These are phyloP conservation scores for Ictinia mississippiensis DNA, from an alignment of 2,797 vertebrate species.

Conservation along the genomic window DNA sequence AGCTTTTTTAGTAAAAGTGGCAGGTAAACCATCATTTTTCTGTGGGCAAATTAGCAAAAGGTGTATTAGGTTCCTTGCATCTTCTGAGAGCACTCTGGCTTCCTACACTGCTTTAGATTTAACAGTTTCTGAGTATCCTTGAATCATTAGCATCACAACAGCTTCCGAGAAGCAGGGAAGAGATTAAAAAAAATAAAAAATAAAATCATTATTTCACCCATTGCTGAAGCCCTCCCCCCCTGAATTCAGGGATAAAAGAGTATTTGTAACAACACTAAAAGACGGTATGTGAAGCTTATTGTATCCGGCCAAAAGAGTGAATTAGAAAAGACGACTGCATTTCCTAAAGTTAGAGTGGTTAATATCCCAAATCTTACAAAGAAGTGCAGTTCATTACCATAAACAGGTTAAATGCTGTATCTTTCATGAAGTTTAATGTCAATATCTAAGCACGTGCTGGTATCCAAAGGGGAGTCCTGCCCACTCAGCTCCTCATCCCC, in stretches of 20 bases:
- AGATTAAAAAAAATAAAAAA: not conserved
- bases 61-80: not conserved
- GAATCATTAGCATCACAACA: not conserved
- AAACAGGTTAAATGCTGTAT: not conserved
- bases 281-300: not conserved
- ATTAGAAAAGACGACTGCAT: not conserved
- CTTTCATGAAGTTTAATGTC: fast-evolving
- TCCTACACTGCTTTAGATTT: not conserved
- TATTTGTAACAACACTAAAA: not conserved
- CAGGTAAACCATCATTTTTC: not conserved
- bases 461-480: not conserved
- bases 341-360: not conserved
- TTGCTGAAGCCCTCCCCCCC: not conserved
- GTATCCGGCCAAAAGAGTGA: not conserved
- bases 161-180: fast-evolving
- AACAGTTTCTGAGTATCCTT: not conserved
- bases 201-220: not conserved
- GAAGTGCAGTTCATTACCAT: not conserved
- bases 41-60: not conserved
- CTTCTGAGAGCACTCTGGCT: not conserved
- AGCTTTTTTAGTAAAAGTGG: not conserved
- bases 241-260: not conserved
- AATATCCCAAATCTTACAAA: not conserved
- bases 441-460: not conserved
- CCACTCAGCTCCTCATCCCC: not conserved